Evolutionary conservation across 2,888 invertebrate genomes (phyloP).

Genomic region (Drosophila anomalipes): DNA sequence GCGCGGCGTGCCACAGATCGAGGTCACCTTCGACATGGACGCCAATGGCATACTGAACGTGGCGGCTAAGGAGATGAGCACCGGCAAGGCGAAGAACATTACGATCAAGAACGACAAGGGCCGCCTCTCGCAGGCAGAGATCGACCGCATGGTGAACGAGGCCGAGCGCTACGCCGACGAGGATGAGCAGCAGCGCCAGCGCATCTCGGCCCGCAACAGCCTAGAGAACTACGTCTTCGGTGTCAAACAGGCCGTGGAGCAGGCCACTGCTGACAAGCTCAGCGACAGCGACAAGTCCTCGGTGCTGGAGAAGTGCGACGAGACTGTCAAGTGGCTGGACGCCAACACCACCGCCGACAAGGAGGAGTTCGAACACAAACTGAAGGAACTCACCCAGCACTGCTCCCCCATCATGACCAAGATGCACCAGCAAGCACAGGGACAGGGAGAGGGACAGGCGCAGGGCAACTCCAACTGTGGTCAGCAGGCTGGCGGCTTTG

Average conservation of each 20-base stretch:
- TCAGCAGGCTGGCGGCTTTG: slow-evolving; percentile 88
- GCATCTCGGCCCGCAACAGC: slow-evolving; percentile 36
- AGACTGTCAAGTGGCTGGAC: slow-evolving; percentile 88
- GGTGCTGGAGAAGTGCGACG: slow-evolving; percentile 87
- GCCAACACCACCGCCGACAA: slow-evolving; percentile 90
- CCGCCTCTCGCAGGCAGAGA: slow-evolving; percentile 91
- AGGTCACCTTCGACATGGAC: slow-evolving; percentile 92
- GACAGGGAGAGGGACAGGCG: slow-evolving; percentile 24
- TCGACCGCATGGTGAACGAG: slow-evolving; percentile 91
- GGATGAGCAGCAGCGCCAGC: slow-evolving; percentile 40
- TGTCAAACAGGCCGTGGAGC: slow-evolving; percentile 85
- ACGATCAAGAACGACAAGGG: slow-evolving; percentile 94
- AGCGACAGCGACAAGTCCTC: slow-evolving; percentile 89
- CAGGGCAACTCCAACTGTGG: slow-evolving; percentile 60
- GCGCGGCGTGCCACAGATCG: slow-evolving; percentile 94
- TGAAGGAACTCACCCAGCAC: slow-evolving; percentile 56
- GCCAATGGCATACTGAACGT: slow-evolving; percentile 98
- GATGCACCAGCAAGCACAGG: slow-evolving; percentile 75
- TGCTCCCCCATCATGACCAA: slow-evolving; percentile 87
- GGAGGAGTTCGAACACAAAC: slow-evolving; percentile 88
- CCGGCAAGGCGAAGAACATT: slow-evolving; percentile 90
- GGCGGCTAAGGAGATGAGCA: slow-evolving; percentile 90
- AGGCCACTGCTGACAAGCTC: slow-evolving; percentile 87
- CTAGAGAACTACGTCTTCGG: slow-evolving; percentile 37
- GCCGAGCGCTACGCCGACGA: slow-evolving; percentile 89